Evolutionary conservation across 2,113 vertebrate genomes (phyloP).

Genomic region (Benitochromis conjunctus): DNA sequence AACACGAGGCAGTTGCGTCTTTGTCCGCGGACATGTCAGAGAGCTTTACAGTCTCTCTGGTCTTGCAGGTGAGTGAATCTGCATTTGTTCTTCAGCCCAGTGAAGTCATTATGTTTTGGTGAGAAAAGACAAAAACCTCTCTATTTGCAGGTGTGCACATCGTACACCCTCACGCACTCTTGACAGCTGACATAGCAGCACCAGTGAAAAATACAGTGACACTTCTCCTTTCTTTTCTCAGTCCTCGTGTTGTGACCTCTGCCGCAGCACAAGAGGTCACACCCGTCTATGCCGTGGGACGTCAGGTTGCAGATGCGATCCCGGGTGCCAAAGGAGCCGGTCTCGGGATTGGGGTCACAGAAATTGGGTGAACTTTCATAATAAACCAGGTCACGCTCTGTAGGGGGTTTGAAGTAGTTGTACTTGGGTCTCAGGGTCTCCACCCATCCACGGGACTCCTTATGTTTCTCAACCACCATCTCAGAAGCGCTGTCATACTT

Average conservation of each 20-base stretch:
- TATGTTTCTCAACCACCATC: conserved; percentile 98
- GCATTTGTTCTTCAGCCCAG: not conserved
- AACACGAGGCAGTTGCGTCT: not conserved
- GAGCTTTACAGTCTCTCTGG: conserved; percentile 18
- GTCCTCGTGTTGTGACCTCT: conserved; percentile 96
- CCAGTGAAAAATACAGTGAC: conserved; percentile 99
- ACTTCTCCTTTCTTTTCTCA: conserved; percentile 96
- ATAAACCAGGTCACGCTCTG: conserved; percentile 93
- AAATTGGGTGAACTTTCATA: conserved; percentile 97
- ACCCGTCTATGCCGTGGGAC: conserved; percentile 95
- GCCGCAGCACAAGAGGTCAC: conserved; percentile 94
- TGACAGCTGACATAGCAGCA: conserved; percentile 99
- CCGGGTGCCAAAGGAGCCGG: conserved; percentile 94
- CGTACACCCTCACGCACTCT: conserved; percentile 91
- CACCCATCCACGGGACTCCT: conserved; percentile 95
- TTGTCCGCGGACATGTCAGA: conserved; percentile 1
- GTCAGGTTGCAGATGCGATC: conserved; percentile 95
- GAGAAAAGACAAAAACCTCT: not conserved
- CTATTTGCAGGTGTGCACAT: conserved; percentile 98
- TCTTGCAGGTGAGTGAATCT: not conserved
- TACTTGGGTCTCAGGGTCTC: conserved; percentile 96
- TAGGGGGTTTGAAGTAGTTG: conserved; percentile 95
- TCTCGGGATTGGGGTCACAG: conserved; percentile 94
- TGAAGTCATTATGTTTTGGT: conserved; percentile 26
- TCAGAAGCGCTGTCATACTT: conserved; percentile 98